Base-by-base conservation (phyloP, 1,140 invertebrate species). In the Doryteuthis pealeii region DNA sequence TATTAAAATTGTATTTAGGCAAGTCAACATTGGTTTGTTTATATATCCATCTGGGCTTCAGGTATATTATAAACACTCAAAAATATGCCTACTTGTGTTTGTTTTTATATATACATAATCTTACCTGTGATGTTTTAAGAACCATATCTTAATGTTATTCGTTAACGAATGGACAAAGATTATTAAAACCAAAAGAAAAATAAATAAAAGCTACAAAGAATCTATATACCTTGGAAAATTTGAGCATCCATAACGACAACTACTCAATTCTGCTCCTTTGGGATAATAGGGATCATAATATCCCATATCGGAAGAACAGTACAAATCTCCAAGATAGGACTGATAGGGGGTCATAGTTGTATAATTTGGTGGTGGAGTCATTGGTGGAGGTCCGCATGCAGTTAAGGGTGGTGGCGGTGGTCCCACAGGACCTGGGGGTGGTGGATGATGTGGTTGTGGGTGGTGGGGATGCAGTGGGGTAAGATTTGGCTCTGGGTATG, bases 241-340 rank as follows among this genome's bases (percentile, higher is more conserved):
- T 68, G 75, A 78, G 67, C 43, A 77, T 70, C 49, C 77, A 76
- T 72, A 76, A 76, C 73, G 62, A 70, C 73, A 76, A 62, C 79
- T 79, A 66, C 66, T 76, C 35, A 74, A 77, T 65, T 22, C 49
- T 32, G 65, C 70, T 22, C n/a, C 49, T 72, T 66, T 68, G 6
- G 35, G 49, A 45, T 32, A 68, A 32, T 68, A 68, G 6, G 66
- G 66, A 2, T 68, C 66, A 8, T 68, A 68, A 22, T 33, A 68
- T 6, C 66, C 66, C 66, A 68, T 68, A 33, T 68, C 66, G 8
- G 66, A 30, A 32, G 28, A 32, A 33, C 66, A 68, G 32, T 68
- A 68, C 66, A 68, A 32, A 68, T 68, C 66, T 68, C 66, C 66
- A 68, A 32, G 32, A 32, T 68, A 68, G 22, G 66, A 33, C 1